These are phyloP conservation scores for Sciurus carolinensis DNA, from an alignment of 2,797 vertebrate genomes.

Conservation along the genomic window DNA sequence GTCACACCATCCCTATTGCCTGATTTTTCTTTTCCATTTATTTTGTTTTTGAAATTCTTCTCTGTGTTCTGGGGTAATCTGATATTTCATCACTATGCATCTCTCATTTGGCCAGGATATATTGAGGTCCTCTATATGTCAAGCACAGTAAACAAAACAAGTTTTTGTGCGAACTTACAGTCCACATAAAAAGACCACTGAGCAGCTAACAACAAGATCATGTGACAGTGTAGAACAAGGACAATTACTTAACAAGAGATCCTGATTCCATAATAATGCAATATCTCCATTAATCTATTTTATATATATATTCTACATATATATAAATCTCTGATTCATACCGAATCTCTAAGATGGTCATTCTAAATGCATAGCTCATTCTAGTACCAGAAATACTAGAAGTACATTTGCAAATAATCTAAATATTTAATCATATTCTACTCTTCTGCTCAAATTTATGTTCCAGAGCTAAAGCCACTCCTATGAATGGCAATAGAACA, in stretches of 20 bases:
- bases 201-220: neutral
- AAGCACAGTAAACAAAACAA: neutral
- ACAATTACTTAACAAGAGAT: neutral
- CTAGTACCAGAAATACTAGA: neutral
- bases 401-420: neutral
- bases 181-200: neutral
- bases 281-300: neutral
- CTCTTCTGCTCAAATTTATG: neutral
- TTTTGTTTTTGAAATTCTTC: conserved; percentile 26
- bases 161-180: neutral
- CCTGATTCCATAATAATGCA: neutral
- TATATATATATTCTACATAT: too few relatives aligned
- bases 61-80: neutral
- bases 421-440: neutral
- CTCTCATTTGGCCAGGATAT: neutral
- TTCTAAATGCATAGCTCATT: neutral
- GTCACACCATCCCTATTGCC: neutral
- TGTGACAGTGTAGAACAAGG: neutral
- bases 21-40: neutral
- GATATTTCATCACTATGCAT: neutral
- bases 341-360: neutral
- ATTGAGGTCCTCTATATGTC: neutral
- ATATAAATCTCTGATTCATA: neutral
- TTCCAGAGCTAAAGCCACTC: neutral
- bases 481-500: neutral